Evolutionary conservation across 2,888 invertebrate genomes (phyloP), one percentile per base, ranked within the genome.

Genomic region (Idaea dimidiata): DNA sequence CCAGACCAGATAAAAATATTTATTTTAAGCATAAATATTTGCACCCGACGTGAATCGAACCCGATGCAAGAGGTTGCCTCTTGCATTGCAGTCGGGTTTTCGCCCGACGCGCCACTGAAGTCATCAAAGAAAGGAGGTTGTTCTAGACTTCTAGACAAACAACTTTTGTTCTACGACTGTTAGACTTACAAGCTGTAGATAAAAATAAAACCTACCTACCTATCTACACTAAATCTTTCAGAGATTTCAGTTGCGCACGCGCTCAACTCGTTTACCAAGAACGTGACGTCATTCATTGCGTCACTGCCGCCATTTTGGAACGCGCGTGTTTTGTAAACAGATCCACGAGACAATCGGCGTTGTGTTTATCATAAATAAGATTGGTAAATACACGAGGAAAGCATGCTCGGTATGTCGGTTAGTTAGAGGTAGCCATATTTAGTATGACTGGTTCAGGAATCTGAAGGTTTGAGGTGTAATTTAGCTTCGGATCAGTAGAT

Each of bases 241-340:
- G 43, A 2, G 14, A 24, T 5, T 24, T 14, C 43, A 79, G 76
- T 64, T 65, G 77, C 74, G 78, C 80, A 73, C 77, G 76, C 83
- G 81, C 71, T 75, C 78, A 66, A 66, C 72, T 66, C 66, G 67
- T 70, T 67, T 83, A 75, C 76, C 65, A 58, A 64, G 84, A 83
- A 81, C 43, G 67, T 83, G 80, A 82, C 87, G 87, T 83, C 81
- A 80, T n/a, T n/a, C 57, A 24, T 81, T 76, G 82, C 86, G 87
- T 84, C 82, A 83, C 63, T 62, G 66, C 64, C 60, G 74, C 77
- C 77, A 75, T 77, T 43, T 72, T 73, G 84, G 82, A 81, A 84
- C 79, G 82, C 78, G 43, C 55, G 64, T 88, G 79, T 89, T 88
- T 86, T 69, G 77, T 80, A 85, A 88, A 87, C 76, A 84, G 67